Base-by-base conservation (phyloP, 2,888 invertebrate genomes). In the Leucophenga maculata region DNA sequence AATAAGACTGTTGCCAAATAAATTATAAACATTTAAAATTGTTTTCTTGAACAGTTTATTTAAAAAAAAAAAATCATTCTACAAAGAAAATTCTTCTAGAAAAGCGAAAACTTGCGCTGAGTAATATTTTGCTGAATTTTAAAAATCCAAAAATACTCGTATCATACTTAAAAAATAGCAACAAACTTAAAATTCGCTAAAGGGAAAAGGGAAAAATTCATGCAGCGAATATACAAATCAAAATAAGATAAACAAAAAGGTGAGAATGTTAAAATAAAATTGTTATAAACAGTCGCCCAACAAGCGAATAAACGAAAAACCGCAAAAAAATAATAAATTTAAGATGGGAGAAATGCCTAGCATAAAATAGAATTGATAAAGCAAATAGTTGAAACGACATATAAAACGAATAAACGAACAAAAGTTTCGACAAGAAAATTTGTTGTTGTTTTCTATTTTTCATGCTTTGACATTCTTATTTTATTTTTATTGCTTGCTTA, bases 341-440 rank as follows among this genome's bases (percentile, higher is more conserved):
- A 68, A 73, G 66, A n/a, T 54, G 31, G 22, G 44, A 18, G 26
- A 50, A 60, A 66, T 20, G 52, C 22, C 32, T 50, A 69, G 55
- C 31, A 39, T 46, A 68, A 71, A 65, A 66, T 65, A 67, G 54
- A 69, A 65, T 68, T 39, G 32, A 26, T 60, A 60, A 65, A 64
- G 48, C 60, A 71, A 66, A 55, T 31, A 46, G 39, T 65, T 31
- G 22, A 72, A 44, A 57, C 67, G 70, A 71, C 48, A 39, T 9
- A 39, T 39, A 39, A 39, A 39, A 39, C 81, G 83, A 83, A 84
- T 84, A 82, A 18, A 84, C 83, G 81, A 84, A 80, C 83, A 84
- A 80, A 79, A 74, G 73, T 79, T 74, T 69, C 75, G 75, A 78
- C 72, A 59, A 71, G 72, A 73, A 77, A 84, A 79, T 76, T 83